These are phyloP conservation scores for Euwallacea similis DNA, from an alignment of 1,140 invertebrate species.

Conservation along the genomic window DNA sequence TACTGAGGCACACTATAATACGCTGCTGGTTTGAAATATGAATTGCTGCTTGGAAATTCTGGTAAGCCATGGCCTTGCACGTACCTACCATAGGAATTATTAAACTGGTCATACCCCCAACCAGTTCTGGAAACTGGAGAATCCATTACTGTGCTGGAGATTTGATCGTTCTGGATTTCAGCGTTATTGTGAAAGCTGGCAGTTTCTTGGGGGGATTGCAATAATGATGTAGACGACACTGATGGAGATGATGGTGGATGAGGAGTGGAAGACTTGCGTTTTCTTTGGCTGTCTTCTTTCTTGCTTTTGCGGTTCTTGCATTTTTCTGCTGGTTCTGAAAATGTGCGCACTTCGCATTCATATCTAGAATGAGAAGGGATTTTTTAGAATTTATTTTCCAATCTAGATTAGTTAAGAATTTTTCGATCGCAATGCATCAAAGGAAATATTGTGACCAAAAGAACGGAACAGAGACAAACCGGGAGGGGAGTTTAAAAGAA, in stretches of 20 bases:
- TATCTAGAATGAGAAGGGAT: slow-evolving; percentile 39
- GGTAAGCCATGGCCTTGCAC: slow-evolving; percentile 4
- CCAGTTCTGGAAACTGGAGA: slow-evolving; percentile 25
- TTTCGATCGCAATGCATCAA: no score
- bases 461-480: no score
- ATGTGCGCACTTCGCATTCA: slow-evolving; percentile 39
- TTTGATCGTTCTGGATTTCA: slow-evolving; percentile 41
- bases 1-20: not conserved
- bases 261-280: slow-evolving; percentile 27
- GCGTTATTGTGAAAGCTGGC: not conserved
- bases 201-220: not conserved
- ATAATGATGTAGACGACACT: slow-evolving; percentile 11
- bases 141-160: slow-evolving; percentile 43
- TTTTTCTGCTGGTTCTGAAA: slow-evolving; percentile 36
- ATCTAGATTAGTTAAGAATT: no score
- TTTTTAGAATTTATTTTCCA: slow-evolving; percentile 3
- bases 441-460: no score
- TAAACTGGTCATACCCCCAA: slow-evolving; percentile 41
- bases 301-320: slow-evolving; percentile 34
- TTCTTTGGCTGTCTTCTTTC: slow-evolving; percentile 30
- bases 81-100: slow-evolving; percentile 28
- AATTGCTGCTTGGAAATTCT: not conserved
- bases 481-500: no score
- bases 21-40: not conserved
- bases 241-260: slow-evolving; percentile 22